Evolutionary conservation across 2,797 vertebrate genomes (phyloP).

Genomic region (Protosalanx chinensis): DNA sequence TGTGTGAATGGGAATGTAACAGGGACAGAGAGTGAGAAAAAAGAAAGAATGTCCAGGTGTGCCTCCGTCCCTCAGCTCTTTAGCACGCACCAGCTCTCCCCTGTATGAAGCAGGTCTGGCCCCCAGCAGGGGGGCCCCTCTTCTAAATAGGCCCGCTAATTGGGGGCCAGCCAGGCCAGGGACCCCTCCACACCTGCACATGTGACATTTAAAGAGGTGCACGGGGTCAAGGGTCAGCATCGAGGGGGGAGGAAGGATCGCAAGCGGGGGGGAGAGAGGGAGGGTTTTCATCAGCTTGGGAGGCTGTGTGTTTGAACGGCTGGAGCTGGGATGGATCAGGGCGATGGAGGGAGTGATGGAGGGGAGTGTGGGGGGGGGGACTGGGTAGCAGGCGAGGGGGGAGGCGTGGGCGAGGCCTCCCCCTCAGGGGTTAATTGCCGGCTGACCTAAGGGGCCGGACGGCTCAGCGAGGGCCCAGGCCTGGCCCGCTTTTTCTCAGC

Average conservation of each 20-base stretch:
- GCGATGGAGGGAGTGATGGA: slow-evolving; percentile 4
- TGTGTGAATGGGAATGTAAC: background rate
- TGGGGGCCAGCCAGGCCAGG: slow-evolving; percentile 73
- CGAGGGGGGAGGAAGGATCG: slow-evolving; percentile 13
- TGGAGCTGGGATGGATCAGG: slow-evolving; percentile 10
- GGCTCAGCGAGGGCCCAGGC: slow-evolving; percentile 51
- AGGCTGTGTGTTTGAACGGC: slow-evolving; percentile 36
- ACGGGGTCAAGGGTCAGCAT: slow-evolving; percentile 65
- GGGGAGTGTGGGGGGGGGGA: slow-evolving; percentile 9
- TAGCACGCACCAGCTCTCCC: slow-evolving; percentile 56
- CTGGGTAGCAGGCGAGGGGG: background rate
- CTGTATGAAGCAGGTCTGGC: slow-evolving; percentile 73
- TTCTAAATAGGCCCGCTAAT: slow-evolving; percentile 89
- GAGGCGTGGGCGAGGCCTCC: slow-evolving; percentile 31
- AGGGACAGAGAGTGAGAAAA: background rate
- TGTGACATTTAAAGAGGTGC: slow-evolving; percentile 79
- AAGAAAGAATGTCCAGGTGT: background rate
- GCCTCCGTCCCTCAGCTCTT: slow-evolving; percentile 50
- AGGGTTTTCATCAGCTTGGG: slow-evolving; percentile 29
- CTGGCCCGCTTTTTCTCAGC: slow-evolving; percentile 49
- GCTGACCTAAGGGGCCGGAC: slow-evolving; percentile 62
- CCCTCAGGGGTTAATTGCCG: slow-evolving; percentile 71
- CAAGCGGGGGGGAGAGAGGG: slow-evolving; percentile 26
- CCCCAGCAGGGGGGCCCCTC: slow-evolving; percentile 74
- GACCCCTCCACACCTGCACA: slow-evolving; percentile 92